phyloP scores from a whole-genome alignment of 2,888 invertebrate genomes.

The Ornithoptera alexandrae region DNA sequence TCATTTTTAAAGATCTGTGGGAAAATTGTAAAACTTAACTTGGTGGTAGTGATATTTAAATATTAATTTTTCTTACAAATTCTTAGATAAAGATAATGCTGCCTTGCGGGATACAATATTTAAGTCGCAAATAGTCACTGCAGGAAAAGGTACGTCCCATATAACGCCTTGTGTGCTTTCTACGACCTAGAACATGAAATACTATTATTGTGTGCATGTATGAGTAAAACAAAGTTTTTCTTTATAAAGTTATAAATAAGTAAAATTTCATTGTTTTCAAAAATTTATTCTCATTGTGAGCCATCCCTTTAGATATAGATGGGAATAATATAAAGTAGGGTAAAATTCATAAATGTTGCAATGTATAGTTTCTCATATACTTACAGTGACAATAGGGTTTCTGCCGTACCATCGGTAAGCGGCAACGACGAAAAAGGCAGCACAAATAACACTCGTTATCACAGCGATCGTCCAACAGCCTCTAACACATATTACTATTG shows the following conservation, averaged over 20 bases:
- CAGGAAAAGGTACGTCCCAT: conserved; percentile 84
- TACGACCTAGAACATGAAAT: conserved; percentile 56
- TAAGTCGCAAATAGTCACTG: conserved; percentile 82
- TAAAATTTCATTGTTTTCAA: too few species aligned
- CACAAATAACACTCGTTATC: conserved; percentile 73
- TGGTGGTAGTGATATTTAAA: conserved; percentile 34
- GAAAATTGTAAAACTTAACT: too few species aligned
- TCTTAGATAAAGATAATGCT: conserved; percentile 62
- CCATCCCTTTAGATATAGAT: too few species aligned
- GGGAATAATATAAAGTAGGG: too few species aligned
- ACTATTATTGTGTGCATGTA: not conserved
- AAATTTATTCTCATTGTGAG: too few species aligned
- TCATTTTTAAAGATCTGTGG: too few species aligned
- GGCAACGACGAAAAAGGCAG: conserved; percentile 77
- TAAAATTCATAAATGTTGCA: too few species aligned
- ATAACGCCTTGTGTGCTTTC: conserved; percentile 82
- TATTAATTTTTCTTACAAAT: conserved; percentile 69
- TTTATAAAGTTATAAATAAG: too few species aligned
- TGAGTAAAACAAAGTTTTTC: not conserved
- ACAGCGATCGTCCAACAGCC: conserved; percentile 80
- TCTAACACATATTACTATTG: conserved; percentile 48
- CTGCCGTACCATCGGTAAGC: conserved; percentile 81
- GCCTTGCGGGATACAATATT: conserved; percentile 79
- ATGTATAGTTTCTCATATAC: conserved; percentile 26
- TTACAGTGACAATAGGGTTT: conserved; percentile 82